Conservation (phyloP, 2,888 invertebrate genomes). For the Ferdinandea cuprea region DNA sequence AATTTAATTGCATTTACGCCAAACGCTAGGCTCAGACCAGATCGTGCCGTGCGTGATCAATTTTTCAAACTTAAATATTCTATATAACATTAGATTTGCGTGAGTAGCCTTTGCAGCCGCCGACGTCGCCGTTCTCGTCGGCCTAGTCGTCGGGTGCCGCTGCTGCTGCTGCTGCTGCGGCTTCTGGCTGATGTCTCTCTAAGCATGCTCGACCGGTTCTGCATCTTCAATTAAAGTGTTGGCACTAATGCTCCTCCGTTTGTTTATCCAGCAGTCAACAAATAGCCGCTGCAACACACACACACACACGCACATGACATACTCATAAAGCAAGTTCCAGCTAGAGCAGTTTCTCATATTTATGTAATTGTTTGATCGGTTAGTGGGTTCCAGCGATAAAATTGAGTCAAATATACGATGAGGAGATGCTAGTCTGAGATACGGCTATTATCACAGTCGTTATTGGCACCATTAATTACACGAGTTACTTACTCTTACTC, state of each 20-base stretch:
- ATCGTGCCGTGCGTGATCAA: constrained; percentile 53
- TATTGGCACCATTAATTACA: constrained; percentile 74
- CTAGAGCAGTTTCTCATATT: constrained; percentile 32
- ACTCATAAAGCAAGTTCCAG: constrained; percentile 25
- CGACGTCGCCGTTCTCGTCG: not conserved
- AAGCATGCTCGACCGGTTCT: constrained; percentile 59
- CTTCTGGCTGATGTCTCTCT: not conserved
- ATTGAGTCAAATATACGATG: constrained; percentile 64
- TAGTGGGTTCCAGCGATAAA: constrained; percentile 51
- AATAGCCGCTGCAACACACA: constrained; percentile 16
- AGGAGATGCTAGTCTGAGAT: constrained; percentile 49
- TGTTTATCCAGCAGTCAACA: constrained; percentile 47
- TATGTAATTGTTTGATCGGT: constrained; percentile 59
- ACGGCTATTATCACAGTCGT: constrained; percentile 70
- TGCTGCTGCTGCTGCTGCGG: not conserved
- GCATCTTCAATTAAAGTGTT: constrained; percentile 71
- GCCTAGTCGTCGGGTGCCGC: not conserved
- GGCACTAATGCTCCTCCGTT: constrained; percentile 64
- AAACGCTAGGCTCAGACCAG: constrained; percentile 23
- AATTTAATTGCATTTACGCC: constrained; percentile 70
- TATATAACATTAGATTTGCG: constrained; percentile 67
- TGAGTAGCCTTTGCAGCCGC: constrained; percentile 18
- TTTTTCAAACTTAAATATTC: constrained; percentile 62
- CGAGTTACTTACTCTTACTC: constrained; percentile 33
- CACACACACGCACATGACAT: not conserved